Conservation (phyloP, 2,888 invertebrate species). For the Seladonia tumulorum region DNA sequence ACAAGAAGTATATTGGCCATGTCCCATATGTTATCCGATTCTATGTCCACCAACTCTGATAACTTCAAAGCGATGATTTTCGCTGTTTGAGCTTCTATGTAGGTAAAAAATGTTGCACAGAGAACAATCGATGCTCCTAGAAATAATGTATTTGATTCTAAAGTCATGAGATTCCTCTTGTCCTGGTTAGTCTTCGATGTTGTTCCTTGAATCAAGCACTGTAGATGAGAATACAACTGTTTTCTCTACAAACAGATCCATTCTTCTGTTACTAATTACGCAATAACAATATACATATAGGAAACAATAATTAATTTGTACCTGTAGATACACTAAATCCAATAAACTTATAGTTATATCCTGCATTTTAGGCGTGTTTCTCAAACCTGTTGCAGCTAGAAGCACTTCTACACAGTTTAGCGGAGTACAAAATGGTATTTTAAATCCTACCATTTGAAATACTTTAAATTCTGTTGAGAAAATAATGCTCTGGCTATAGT, state of each 20-base stretch:
- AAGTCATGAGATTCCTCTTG: slow-evolving; percentile 54
- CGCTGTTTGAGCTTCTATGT: slow-evolving; percentile 28
- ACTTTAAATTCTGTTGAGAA: slow-evolving; percentile 76
- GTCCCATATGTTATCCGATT: slow-evolving; percentile 60
- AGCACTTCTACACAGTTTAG: slow-evolving; percentile 63
- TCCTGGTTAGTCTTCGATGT: slow-evolving; percentile 19
- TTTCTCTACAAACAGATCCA: slow-evolving; percentile 57
- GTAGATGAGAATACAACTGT: slow-evolving; percentile 49
- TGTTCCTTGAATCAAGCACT: slow-evolving; percentile 47
- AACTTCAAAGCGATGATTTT: slow-evolving; percentile 57
- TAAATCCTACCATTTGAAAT: slow-evolving; percentile 71
- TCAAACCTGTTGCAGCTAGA: slow-evolving; percentile 54
- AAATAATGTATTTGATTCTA: slow-evolving; percentile 72
- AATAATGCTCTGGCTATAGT: slow-evolving; percentile 68
- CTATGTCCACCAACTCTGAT: slow-evolving; percentile 64
- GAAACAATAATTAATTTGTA: slow-evolving; percentile 39
- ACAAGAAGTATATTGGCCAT: slow-evolving; percentile 70
- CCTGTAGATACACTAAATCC: slow-evolving; percentile 73
- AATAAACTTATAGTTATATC: slow-evolving; percentile 43
- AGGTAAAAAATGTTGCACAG: slow-evolving; percentile 66
- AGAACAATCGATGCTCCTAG: slow-evolving; percentile 70
- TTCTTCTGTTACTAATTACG: background rate
- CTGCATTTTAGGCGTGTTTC: slow-evolving; percentile 35
- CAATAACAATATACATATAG: background rate
- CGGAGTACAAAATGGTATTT: slow-evolving; percentile 63